A percentile compares a stretch with the other conserved stretches of the same genome.
Conservation (phyloP, 2,888 invertebrate species). For the Pachliopta kotzebuea region DNA sequence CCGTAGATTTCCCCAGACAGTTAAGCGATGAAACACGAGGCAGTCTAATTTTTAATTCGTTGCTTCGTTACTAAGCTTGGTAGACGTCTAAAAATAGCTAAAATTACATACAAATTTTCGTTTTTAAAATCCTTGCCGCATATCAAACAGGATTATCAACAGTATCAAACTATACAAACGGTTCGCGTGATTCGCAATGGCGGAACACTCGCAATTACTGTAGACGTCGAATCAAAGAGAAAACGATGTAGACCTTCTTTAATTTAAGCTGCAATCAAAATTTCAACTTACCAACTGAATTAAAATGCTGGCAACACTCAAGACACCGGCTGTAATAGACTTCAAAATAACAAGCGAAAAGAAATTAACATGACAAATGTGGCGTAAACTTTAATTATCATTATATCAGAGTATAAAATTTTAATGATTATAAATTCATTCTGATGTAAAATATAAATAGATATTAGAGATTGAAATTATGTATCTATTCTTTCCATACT, state of each 20-base stretch:
- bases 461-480: too few relatives aligned
- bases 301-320: too few relatives aligned
- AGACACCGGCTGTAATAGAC: too few relatives aligned
- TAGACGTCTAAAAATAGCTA: not conserved
- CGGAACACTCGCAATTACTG: constrained; percentile 20
- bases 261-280: constrained; percentile 9
- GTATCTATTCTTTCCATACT: too few relatives aligned
- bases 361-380: too few relatives aligned
- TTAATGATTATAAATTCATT: too few relatives aligned
- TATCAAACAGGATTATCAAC: not conserved
- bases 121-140: too few relatives aligned
- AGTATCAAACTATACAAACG: not conserved
- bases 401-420: too few relatives aligned
- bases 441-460: too few relatives aligned
- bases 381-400: too few relatives aligned
- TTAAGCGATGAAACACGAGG: not conserved
- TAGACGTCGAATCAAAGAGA: constrained; percentile 12
- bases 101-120: too few relatives aligned
- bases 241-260: constrained; percentile 18
- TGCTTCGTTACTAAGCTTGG: constrained; percentile 1
- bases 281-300: not conserved
- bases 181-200: constrained; percentile 16
- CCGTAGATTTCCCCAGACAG: constrained; percentile 38
- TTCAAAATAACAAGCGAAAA: too few relatives aligned
- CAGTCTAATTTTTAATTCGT: constrained; percentile 15